Percentiles rank a stretch among this genome's conserved stretches.
Evolutionary conservation across 2,888 invertebrate genomes (phyloP).

Genomic region (Archips crataeganus): DNA sequence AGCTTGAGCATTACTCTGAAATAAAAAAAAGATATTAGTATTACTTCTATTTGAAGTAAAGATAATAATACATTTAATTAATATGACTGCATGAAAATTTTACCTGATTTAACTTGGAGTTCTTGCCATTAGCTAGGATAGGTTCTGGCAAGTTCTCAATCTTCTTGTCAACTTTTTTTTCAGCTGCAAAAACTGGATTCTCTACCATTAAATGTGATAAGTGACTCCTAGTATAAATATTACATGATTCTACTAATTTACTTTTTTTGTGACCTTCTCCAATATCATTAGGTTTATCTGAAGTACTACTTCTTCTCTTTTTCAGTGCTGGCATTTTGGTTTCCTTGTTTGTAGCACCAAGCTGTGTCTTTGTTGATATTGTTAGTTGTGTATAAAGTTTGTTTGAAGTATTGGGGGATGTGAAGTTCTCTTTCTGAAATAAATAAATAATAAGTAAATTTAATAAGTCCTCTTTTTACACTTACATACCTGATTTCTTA

Average conservation of each 20-base stretch:
- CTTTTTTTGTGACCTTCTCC: conserved; percentile 72
- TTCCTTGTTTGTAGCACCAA: conserved; percentile 69
- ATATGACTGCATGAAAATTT: conserved; percentile 9
- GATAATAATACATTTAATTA: background rate
- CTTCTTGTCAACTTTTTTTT: conserved; percentile 75
- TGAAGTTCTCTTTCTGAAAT: conserved; percentile 77
- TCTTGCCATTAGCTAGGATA: conserved; percentile 75
- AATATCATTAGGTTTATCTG: conserved; percentile 78
- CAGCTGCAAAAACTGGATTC: conserved; percentile 59
- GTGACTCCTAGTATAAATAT: conserved; percentile 73
- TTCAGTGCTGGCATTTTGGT: conserved; percentile 73
- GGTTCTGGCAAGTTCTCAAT: conserved; percentile 61
- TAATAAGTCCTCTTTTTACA: background rate
- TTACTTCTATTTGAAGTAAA: background rate
- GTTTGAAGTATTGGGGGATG: conserved; percentile 73
- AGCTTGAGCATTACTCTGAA: conserved; percentile 63
- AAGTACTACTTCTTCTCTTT: conserved; percentile 79
- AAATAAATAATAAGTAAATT: conserved; percentile 45
- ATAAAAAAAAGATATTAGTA: conserved; percentile 20
- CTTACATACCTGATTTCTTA: too few relatives aligned
- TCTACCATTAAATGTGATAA: conserved; percentile 62
- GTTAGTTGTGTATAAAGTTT: conserved; percentile 80
- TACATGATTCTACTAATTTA: conserved; percentile 72
- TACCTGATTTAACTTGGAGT: conserved; percentile 64
- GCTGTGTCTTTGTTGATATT: conserved; percentile 74